Evolutionary conservation across 2,888 invertebrate genomes (phyloP).

Genomic region (Nomada fucata): DNA sequence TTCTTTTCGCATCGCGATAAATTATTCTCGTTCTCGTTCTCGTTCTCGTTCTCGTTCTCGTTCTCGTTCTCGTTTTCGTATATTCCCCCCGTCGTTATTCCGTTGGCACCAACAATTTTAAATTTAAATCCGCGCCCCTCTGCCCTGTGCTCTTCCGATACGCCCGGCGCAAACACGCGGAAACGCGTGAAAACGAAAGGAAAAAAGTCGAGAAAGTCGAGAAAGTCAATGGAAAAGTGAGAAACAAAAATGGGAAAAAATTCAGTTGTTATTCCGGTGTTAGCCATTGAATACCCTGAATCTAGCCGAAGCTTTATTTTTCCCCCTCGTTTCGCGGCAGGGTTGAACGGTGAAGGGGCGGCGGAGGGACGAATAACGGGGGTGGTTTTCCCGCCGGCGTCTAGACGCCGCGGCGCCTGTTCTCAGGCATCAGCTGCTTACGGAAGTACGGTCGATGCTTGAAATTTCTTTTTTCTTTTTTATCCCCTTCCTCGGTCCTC

Average conservation of each 20-base stretch:
- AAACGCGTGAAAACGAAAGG: too few species aligned
- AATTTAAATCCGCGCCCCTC: not conserved
- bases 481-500: not conserved
- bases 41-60: constrained; percentile 27
- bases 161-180: too few species aligned
- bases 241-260: not conserved
- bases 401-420: constrained; percentile 72
- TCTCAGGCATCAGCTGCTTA: constrained; percentile 71
- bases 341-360: constrained; percentile 16
- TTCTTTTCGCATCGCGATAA: constrained; percentile 19
- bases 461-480: constrained; percentile 40
- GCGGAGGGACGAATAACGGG: constrained; percentile 31
- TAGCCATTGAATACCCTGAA: constrained; percentile 61
- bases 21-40: constrained; percentile 33
- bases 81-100: constrained; percentile 4
- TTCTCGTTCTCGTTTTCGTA: constrained; percentile 18
- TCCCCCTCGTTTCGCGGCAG: constrained; percentile 22
- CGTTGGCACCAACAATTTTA: not conserved
- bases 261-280: constrained; percentile 18
- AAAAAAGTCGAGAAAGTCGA: not conserved
- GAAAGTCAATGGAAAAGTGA: not conserved
- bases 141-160: too few species aligned
- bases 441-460: constrained; percentile 69
- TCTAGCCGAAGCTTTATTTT: constrained; percentile 59
- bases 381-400: constrained; percentile 63